Evolutionary conservation across 2,888 invertebrate genomes (phyloP).

Genomic region (Archips crataeganus): DNA sequence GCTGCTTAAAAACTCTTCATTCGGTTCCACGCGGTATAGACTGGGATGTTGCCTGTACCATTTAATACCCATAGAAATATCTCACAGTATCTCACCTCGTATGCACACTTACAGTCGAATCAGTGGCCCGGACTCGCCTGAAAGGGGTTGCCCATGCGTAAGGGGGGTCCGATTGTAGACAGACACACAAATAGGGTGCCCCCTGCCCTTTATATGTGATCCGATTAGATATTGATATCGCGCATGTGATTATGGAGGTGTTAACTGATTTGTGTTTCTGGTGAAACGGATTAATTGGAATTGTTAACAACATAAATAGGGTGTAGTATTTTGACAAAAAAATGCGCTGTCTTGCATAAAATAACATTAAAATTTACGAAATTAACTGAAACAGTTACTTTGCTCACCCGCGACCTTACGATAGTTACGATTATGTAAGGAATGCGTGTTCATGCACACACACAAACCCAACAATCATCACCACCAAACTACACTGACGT

Average conservation of each 20-base stretch:
- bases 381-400: no score
- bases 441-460: no score
- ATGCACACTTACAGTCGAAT: neutral
- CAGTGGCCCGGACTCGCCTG: neutral
- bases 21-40: no score
- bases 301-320: neutral
- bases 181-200: neutral
- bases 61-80: neutral
- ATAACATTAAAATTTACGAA: no score
- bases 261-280: neutral
- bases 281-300: neutral
- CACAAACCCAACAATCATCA: no score
- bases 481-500: no score
- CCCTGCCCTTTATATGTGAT: conserved; percentile 2
- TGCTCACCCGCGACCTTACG: no score
- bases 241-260: neutral
- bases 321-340: no score
- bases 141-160: neutral
- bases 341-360: no score
- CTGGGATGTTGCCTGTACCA: neutral
- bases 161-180: neutral
- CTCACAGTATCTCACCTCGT: neutral
- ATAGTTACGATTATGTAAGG: no score
- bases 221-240: conserved; percentile 1
- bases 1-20: no score